These are phyloP conservation scores for Drosophila meridionalis DNA, from an alignment of 2,888 invertebrate genomes.

Conservation along the genomic window DNA sequence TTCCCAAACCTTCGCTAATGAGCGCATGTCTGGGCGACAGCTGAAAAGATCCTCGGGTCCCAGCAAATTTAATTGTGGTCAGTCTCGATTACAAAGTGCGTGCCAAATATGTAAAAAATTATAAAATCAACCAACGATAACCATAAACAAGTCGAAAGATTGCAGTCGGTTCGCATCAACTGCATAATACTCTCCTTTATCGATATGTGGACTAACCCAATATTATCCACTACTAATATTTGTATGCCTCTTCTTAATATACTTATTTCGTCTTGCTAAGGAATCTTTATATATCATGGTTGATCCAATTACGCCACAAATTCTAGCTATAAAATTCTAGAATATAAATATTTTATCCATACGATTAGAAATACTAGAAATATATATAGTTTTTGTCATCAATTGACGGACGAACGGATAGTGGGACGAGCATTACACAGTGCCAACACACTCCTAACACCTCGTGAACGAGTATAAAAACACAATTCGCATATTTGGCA, in stretches of 20 bases:
- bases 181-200: background rate
- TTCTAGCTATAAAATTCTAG: background rate
- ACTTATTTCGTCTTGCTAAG: too few species aligned
- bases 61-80: conserved; percentile 63
- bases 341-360: background rate
- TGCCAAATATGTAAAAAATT: conserved; percentile 18
- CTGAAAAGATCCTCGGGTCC: conserved; percentile 38
- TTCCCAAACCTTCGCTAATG: conserved; percentile 51
- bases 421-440: background rate
- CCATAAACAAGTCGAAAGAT: background rate
- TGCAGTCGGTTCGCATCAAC: background rate
- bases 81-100: conserved; percentile 71
- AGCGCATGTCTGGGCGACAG: conserved; percentile 55
- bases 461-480: background rate
- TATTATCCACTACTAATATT: too few species aligned
- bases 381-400: background rate
- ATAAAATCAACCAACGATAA: background rate
- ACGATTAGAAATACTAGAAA: background rate
- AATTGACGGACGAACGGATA: too few species aligned
- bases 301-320: too few species aligned
- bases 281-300: too few species aligned
- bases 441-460: background rate
- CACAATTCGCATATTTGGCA: conserved; percentile 26
- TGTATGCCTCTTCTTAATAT: too few species aligned
- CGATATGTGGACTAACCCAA: too few species aligned